Percentiles rank a stretch among this genome's conserved stretches.
These are phyloP conservation scores for Agrochola litura DNA, from an alignment of 2,888 invertebrate species.

Conservation along the genomic window DNA sequence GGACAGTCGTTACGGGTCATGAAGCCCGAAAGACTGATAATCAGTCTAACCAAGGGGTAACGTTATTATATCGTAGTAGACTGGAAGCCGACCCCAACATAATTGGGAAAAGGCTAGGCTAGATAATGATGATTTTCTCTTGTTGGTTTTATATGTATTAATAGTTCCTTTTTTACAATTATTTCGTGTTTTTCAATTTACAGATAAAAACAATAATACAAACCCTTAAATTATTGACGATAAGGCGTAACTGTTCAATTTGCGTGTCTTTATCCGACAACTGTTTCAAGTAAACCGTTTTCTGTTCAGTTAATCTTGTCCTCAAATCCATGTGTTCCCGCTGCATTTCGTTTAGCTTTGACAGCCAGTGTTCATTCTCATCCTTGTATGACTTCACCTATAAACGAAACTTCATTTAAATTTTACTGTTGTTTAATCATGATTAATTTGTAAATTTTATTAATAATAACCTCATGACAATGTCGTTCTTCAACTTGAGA, in stretches of 20 bases:
- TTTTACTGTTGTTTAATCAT: neutral
- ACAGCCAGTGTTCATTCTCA: slow-evolving; percentile 92
- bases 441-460: too few species aligned
- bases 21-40: too few species aligned
- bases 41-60: too few species aligned
- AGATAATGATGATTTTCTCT: too few species aligned
- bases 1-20: too few species aligned
- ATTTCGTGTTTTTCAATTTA: neutral
- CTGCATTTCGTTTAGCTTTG: slow-evolving; percentile 89
- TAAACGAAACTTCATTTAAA: slow-evolving; percentile 8
- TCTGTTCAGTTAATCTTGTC: slow-evolving; percentile 86
- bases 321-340: slow-evolving; percentile 89
- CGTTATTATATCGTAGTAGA: too few species aligned
- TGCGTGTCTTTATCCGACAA: slow-evolving; percentile 85
- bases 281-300: slow-evolving; percentile 81
- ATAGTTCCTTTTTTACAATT: neutral
- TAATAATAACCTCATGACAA: slow-evolving; percentile 86
- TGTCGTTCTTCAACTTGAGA: slow-evolving; percentile 91
- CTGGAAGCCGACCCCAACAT: too few species aligned
- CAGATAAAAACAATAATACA: neutral
- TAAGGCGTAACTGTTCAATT: slow-evolving; percentile 85
- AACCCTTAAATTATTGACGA: slow-evolving; percentile 84
- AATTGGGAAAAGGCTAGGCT: too few species aligned
- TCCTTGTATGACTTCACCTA: slow-evolving; percentile 91
- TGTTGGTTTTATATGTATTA: too few species aligned